Conservation (phyloP, 2,113 vertebrate genomes). For the Raphicerus campestris region DNA sequence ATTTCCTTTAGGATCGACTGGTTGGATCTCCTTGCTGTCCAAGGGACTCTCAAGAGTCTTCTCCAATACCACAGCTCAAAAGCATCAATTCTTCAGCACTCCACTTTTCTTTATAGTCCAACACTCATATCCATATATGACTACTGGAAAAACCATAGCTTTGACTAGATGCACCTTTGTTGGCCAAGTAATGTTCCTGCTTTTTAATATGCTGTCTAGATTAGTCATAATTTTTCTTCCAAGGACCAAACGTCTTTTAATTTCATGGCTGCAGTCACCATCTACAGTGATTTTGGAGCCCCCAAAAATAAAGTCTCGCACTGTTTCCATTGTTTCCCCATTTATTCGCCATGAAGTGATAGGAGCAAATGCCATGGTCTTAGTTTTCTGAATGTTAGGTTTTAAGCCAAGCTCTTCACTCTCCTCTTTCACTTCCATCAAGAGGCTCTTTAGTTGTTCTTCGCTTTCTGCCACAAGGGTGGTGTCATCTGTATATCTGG, state of each 20-base stretch:
- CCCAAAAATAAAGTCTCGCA: fast-evolving
- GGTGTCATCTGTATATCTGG: background rate
- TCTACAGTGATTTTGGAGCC: background rate
- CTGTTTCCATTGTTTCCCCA: background rate
- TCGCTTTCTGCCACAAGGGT: background rate
- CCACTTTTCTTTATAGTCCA: background rate
- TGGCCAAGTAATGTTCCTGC: background rate
- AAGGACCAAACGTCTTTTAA: background rate
- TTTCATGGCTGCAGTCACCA: background rate
- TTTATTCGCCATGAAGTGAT: background rate
- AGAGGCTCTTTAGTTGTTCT: background rate
- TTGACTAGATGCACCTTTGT: background rate
- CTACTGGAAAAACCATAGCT: background rate
- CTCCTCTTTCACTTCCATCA: background rate
- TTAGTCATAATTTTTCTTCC: background rate
- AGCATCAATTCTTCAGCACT: background rate
- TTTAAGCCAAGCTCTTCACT: background rate
- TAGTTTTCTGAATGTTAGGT: background rate
- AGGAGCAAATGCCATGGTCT: background rate
- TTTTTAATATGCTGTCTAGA: background rate
- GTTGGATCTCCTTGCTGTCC: background rate
- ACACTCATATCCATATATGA: background rate
- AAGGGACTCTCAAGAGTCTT: background rate
- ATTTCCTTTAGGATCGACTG: background rate
- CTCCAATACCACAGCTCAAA: background rate